Evolutionary conservation across 2,888 invertebrate species (phyloP).

Genomic region (Acrobasis consociella): DNA sequence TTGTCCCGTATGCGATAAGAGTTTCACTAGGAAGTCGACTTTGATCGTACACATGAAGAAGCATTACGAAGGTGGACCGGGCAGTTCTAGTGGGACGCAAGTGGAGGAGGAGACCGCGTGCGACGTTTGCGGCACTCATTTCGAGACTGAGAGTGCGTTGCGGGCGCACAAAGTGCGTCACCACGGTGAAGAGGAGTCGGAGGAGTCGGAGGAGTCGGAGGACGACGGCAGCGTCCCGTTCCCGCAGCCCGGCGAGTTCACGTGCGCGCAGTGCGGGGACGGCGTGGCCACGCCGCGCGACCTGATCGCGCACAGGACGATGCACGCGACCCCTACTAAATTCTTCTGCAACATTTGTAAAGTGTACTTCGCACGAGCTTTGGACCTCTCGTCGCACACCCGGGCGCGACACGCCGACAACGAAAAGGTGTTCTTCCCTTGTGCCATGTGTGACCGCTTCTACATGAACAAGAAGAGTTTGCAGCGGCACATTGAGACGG

Average conservation of each 20-base stretch:
- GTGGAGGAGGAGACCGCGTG: conserved; percentile 74
- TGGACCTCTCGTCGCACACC: conserved; percentile 74
- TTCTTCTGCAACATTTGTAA: conserved; percentile 84
- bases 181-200: conserved; percentile 72
- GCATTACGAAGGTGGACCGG: conserved; percentile 77
- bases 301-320: conserved; percentile 80
- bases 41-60: conserved; percentile 85
- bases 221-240: conserved; percentile 60
- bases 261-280: conserved; percentile 81
- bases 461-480: conserved; percentile 81
- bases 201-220: conserved; percentile 64
- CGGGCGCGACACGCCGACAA: conserved; percentile 77
- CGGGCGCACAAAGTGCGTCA: conserved; percentile 84
- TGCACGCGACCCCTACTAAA: conserved; percentile 77
- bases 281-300: conserved; percentile 80
- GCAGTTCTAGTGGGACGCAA: conserved; percentile 51
- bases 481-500: conserved; percentile 79
- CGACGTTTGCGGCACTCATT: conserved; percentile 83
- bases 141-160: conserved; percentile 81
- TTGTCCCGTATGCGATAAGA: conserved; percentile 84
- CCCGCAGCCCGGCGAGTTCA: conserved; percentile 72
- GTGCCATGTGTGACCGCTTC: conserved; percentile 82
- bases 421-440: conserved; percentile 81
- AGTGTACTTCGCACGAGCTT: conserved; percentile 72
- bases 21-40: conserved; percentile 84